Conservation (phyloP, 2,888 invertebrate species). For the Drosophila parthenogenetica region DNA sequence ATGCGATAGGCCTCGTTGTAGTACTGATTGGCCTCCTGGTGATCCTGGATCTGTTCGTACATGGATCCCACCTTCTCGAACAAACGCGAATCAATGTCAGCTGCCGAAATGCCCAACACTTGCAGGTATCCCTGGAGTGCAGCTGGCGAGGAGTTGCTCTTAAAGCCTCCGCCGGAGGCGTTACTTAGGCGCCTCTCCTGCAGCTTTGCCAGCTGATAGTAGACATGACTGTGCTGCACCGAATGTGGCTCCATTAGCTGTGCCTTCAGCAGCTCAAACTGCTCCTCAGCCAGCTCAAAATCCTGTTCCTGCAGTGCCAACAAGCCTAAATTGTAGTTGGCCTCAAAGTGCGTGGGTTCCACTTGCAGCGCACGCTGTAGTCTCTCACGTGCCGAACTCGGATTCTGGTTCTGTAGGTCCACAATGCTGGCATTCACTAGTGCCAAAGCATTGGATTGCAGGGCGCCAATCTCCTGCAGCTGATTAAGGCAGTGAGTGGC, state of each 20-base stretch:
- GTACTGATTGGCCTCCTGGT: slow-evolving; percentile 90
- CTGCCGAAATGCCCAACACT: slow-evolving; percentile 92
- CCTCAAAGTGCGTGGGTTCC: slow-evolving; percentile 93
- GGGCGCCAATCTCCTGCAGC: slow-evolving; percentile 88
- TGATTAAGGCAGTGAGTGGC: slow-evolving; percentile 92
- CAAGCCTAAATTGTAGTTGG: slow-evolving; percentile 91
- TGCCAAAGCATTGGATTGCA: slow-evolving; percentile 91
- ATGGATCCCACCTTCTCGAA: slow-evolving; percentile 95
- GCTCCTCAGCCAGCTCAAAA: slow-evolving; percentile 91
- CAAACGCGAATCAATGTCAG: slow-evolving; percentile 94
- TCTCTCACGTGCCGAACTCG: slow-evolving; percentile 89
- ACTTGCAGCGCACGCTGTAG: slow-evolving; percentile 91
- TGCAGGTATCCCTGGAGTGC: slow-evolving; percentile 90
- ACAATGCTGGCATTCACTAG: slow-evolving; percentile 95
- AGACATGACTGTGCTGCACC: slow-evolving; percentile 86
- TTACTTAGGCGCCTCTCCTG: slow-evolving; percentile 87
- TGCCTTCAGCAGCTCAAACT: slow-evolving; percentile 89
- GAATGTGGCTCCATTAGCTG: slow-evolving; percentile 79
- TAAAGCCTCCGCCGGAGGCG: slow-evolving; percentile 42
- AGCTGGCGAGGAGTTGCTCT: slow-evolving; percentile 83
- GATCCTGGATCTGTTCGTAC: slow-evolving; percentile 95
- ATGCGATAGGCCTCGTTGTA: slow-evolving; percentile 84
- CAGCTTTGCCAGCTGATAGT: slow-evolving; percentile 92
- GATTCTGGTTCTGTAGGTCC: slow-evolving; percentile 89
- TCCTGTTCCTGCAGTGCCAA: slow-evolving; percentile 86